Conservation (phyloP, 2,113 vertebrate species). For the Myodes glareolus region DNA sequence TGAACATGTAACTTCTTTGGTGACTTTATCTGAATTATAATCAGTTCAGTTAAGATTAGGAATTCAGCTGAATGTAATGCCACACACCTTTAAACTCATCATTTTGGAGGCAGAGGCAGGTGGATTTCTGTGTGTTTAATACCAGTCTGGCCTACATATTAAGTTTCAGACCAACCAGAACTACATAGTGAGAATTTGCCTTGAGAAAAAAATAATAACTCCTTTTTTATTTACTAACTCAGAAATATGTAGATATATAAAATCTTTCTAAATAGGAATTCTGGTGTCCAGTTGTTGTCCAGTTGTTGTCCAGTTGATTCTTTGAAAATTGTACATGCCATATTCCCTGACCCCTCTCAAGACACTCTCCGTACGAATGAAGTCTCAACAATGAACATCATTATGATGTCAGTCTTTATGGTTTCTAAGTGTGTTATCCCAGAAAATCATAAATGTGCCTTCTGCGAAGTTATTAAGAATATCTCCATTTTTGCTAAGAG, state of each 20-base stretch:
- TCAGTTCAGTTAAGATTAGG: neutral
- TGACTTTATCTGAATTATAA: neutral
- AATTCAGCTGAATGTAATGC: neutral
- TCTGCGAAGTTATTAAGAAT: neutral
- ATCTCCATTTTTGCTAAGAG: neutral
- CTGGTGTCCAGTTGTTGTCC: neutral
- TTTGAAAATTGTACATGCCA: neutral
- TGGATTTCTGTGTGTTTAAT: neutral
- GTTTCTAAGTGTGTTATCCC: neutral
- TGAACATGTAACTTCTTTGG: neutral
- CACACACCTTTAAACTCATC: neutral
- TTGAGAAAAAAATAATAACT: neutral
- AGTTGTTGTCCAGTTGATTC: constrained; percentile 4
- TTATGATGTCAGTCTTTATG: neutral
- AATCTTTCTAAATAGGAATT: neutral
- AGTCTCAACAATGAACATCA: neutral
- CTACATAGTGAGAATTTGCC: neutral
- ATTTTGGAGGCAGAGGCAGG: neutral
- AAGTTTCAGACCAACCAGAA: neutral
- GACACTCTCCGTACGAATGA: neutral
- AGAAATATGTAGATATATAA: neutral
- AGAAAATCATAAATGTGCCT: neutral
- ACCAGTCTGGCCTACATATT: neutral
- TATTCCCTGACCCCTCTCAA: neutral
- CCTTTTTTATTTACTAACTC: neutral